Evolutionary conservation across 1,140 invertebrate species (phyloP).

Genomic region (Neomicropteryx cornuta): DNA sequence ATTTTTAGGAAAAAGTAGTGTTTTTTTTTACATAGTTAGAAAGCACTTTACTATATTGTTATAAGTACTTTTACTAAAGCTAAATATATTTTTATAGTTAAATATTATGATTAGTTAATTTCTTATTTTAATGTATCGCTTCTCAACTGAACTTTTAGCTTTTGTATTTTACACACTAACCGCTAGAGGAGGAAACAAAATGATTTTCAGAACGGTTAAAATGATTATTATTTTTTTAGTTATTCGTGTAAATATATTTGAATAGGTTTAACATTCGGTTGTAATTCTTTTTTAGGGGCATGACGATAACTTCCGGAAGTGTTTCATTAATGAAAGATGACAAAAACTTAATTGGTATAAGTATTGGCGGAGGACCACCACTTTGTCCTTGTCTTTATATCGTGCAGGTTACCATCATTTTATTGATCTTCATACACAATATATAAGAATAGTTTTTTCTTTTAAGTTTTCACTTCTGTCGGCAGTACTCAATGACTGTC

Average conservation of each 20-base stretch:
- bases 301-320: constrained; percentile 93
- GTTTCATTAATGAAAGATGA: constrained; percentile 85
- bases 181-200: no score
- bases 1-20: no score
- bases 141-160: no score
- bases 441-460: no score
- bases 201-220: constrained; percentile 5
- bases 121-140: constrained; percentile 1
- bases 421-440: constrained; percentile 4
- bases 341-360: constrained; percentile 95
- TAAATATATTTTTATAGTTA: background rate
- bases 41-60: background rate
- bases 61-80: background rate
- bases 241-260: background rate
- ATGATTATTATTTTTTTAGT: constrained; percentile 3
- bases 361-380: constrained; percentile 93
- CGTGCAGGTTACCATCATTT: constrained; percentile 59
- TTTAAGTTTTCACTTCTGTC: no score
- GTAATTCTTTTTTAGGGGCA: constrained; percentile 60
- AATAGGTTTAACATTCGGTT: background rate
- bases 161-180: no score
- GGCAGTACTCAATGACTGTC: no score
- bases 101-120: background rate
- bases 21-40: background rate
- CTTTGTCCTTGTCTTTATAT: constrained; percentile 96